phyloP scores from a whole-genome alignment of 1,140 invertebrate genomes.

The Drosophila prosaltans region DNA sequence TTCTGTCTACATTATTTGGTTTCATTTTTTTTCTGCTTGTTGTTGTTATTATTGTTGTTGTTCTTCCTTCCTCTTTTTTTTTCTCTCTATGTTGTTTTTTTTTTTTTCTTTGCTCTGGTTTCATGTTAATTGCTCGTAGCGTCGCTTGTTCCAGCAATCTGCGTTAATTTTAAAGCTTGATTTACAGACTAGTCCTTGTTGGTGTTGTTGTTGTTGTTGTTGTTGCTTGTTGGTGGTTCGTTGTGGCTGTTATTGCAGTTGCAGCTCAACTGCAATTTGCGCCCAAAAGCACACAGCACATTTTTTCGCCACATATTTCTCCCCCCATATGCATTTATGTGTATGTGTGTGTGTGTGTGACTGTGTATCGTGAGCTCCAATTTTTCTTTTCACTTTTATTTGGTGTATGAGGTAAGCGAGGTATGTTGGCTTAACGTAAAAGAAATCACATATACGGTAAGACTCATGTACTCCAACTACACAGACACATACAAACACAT shows the following conservation, averaged over 20 bases:
- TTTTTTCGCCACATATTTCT: constrained; percentile 19
- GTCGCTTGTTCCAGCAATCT: constrained; percentile 80
- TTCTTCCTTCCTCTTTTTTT: constrained; percentile 40
- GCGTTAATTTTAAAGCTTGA: constrained; percentile 81
- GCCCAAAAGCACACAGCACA: constrained; percentile 53
- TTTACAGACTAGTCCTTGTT: constrained; percentile 61
- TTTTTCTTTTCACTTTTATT: constrained; percentile 3
- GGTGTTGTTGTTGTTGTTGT: constrained; percentile 16
- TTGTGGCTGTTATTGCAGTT: constrained; percentile 36
- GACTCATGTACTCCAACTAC: not conserved
- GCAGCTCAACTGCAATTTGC: constrained; percentile 60
- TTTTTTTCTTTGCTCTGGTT: constrained; percentile 57
- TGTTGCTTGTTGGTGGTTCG: not conserved
- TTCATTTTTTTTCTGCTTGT: constrained; percentile 37
- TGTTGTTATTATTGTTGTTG: constrained; percentile 40
- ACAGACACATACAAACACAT: not conserved
- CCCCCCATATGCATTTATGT: not conserved
- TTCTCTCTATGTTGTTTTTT: constrained; percentile 23
- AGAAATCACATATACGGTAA: not conserved
- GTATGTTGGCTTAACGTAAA: constrained; percentile 7
- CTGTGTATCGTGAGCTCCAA: constrained; percentile 12
- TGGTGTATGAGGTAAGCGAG: constrained; percentile 10
- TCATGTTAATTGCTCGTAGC: constrained; percentile 79
- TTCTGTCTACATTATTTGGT: constrained; percentile 61
- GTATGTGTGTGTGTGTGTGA: not conserved